phyloP scores from a whole-genome alignment of 2,888 invertebrate genomes.

The Mamestra brassicae region DNA sequence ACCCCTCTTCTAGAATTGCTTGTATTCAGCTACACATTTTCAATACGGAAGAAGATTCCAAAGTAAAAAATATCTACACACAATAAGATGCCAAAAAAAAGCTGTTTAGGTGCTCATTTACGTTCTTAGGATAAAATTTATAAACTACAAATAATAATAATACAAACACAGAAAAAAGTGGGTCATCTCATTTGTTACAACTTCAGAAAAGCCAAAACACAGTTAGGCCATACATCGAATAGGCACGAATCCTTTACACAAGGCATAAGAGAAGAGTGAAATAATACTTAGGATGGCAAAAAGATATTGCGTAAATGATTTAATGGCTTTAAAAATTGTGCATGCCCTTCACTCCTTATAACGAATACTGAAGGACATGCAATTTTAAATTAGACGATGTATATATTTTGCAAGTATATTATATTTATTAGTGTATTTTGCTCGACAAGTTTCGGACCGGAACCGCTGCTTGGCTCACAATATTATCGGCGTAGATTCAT shows the following conservation, averaged over 20 bases:
- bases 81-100: neutral
- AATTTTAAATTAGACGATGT: too few relatives aligned
- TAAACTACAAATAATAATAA: neutral
- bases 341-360: too few relatives aligned
- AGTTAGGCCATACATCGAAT: conserved; percentile 74
- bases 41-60: too few relatives aligned
- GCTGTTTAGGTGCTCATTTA: neutral
- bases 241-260: conserved; percentile 72
- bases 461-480: neutral
- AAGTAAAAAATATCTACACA: neutral
- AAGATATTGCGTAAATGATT: too few relatives aligned
- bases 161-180: neutral
- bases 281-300: conserved; percentile 15
- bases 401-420: too few relatives aligned
- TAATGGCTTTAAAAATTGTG: too few relatives aligned
- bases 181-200: conserved; percentile 62
- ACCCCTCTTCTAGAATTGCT: too few relatives aligned
- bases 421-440: neutral
- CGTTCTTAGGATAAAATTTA: neutral
- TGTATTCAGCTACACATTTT: too few relatives aligned
- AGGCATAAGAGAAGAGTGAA: neutral
- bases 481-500: neutral
- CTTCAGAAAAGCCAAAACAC: conserved; percentile 58
- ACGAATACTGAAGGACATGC: too few relatives aligned
- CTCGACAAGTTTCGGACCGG: neutral